phyloP scores from a whole-genome alignment of 30 jellyfish, hydroid and myxozoan genomes.

The Haliclystus octoradiatus region DNA sequence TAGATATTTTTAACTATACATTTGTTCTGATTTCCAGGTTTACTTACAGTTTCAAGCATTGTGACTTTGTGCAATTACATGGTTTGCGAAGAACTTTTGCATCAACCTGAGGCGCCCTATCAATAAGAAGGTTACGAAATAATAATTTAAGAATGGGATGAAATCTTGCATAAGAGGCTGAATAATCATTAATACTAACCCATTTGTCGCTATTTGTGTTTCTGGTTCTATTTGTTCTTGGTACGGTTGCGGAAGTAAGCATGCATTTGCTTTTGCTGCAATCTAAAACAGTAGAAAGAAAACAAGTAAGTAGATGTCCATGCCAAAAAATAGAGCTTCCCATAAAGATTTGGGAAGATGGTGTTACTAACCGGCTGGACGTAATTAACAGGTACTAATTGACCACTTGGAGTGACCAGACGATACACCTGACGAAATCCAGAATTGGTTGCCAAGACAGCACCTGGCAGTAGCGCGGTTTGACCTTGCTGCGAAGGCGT shows the following conservation, averaged over 20 bases:
- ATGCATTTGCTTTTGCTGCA: background rate
- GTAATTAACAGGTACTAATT: background rate
- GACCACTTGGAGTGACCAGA: background rate
- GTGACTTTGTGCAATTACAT: constrained; percentile 87
- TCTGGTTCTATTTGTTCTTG: background rate
- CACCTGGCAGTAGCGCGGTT: background rate
- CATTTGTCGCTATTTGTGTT: background rate
- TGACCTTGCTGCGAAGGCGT: background rate
- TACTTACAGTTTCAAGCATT: constrained; percentile 79
- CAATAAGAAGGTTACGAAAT: no score
- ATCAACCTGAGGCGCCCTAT: background rate
- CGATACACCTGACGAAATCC: background rate
- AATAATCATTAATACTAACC: background rate
- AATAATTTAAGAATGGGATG: background rate
- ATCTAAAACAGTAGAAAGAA: background rate
- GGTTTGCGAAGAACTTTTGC: constrained; percentile 37
- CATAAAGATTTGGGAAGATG: no score
- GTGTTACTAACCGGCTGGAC: constrained; percentile 4
- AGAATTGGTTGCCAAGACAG: background rate
- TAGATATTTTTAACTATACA: no score
- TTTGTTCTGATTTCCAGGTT: no score
- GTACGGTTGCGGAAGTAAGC: background rate
- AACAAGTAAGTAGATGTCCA: no score
- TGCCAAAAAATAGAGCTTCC: no score
- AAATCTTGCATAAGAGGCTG: no score